phyloP scores from a whole-genome alignment of 2,113 vertebrate genomes.

The Ochotona curzoniae region DNA sequence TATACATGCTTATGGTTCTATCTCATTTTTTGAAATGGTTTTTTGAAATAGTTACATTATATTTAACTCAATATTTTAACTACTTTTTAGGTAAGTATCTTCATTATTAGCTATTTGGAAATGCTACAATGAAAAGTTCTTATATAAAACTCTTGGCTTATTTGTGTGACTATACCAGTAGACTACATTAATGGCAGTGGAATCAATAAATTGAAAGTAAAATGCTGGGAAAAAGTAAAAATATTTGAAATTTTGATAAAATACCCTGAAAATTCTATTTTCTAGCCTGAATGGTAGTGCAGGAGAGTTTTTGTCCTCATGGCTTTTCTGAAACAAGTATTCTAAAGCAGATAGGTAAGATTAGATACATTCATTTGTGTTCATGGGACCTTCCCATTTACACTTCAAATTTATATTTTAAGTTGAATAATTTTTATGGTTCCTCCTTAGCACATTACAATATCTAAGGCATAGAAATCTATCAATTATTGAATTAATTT shows the following conservation, averaged over 20 bases:
- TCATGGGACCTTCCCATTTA: neutral
- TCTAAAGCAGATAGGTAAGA: neutral
- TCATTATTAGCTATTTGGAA: neutral
- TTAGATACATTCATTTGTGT: neutral
- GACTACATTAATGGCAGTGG: neutral
- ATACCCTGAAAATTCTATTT: neutral
- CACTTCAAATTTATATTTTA: neutral
- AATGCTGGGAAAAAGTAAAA: conserved; percentile 1
- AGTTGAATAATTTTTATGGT: neutral
- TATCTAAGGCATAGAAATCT: neutral
- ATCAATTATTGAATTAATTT: conserved; percentile 28
- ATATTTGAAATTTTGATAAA: conserved; percentile 28
- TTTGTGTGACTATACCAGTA: neutral
- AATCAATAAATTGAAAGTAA: neutral
- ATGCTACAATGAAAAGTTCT: neutral
- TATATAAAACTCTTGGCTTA: neutral
- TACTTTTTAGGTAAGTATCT: neutral
- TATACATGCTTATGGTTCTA: neutral
- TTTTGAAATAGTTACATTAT: neutral
- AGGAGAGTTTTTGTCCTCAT: neutral
- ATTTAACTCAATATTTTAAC: neutral
- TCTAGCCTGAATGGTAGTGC: neutral
- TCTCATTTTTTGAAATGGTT: neutral
- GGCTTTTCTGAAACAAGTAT: neutral
- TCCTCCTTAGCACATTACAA: neutral